Conservation (phyloP, 2,888 invertebrate species). For the Eupithecia inturbata region DNA sequence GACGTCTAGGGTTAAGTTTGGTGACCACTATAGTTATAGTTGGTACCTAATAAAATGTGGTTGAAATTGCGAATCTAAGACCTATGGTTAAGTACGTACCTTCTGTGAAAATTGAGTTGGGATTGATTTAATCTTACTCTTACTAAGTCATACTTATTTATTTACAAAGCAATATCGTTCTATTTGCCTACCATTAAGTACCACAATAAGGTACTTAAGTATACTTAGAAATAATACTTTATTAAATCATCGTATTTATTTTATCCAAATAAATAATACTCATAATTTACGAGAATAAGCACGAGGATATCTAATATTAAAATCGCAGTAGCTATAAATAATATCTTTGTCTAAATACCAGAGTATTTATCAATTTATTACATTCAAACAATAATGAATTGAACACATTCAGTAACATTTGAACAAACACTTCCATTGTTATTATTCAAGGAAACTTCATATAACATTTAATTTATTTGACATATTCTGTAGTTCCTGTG, state of each 20-base stretch:
- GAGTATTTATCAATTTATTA: neutral
- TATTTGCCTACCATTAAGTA: neutral
- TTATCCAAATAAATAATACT: neutral
- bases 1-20: no score
- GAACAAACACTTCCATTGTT: neutral
- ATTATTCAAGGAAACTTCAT: neutral
- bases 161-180: neutral
- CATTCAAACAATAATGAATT: neutral
- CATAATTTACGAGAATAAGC: neutral
- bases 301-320: neutral
- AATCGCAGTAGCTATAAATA: neutral
- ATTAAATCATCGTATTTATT: neutral
- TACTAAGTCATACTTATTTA: neutral
- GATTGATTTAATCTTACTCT: neutral
- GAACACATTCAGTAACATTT: constrained; percentile 2
- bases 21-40: no score
- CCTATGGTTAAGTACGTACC: neutral
- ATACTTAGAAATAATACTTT: neutral
- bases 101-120: neutral
- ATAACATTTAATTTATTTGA: constrained; percentile 2
- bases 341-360: neutral
- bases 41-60: no score
- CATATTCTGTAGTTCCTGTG: neutral
- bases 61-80: no score
- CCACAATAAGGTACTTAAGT: no score